Conservation (phyloP, 2,113 vertebrate genomes). For the Malaclemys terrapin region DNA sequence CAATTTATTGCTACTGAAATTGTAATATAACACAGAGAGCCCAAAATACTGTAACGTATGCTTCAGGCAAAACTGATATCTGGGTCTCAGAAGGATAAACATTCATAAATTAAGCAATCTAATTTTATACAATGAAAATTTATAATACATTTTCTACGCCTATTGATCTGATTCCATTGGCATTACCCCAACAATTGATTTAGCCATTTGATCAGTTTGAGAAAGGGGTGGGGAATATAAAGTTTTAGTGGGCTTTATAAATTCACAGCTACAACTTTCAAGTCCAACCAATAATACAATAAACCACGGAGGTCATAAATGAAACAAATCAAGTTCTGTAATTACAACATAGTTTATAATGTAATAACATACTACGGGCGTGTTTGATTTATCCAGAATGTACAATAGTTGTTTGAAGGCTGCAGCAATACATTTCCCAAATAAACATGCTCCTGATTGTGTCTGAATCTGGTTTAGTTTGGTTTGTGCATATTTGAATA, state of each 20-base stretch:
- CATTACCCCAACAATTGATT: conserved; percentile 81
- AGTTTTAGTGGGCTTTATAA: conserved; percentile 84
- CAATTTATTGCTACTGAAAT: not conserved
- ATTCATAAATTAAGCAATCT: conserved; percentile 80
- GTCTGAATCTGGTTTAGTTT: not conserved
- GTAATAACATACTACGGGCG: conserved; percentile 39
- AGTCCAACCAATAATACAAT: conserved; percentile 80
- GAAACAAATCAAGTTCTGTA: conserved; percentile 79
- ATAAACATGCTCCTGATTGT: not conserved
- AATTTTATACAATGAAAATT: conserved; percentile 79
- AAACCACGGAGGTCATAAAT: conserved; percentile 67
- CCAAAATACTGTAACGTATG: conserved; percentile 41
- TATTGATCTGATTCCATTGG: conserved; percentile 84
- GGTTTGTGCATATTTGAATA: rapidly evolving
- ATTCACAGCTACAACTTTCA: conserved; percentile 80
- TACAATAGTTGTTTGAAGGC: not conserved
- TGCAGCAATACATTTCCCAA: not conserved
- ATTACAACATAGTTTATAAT: conserved; percentile 76
- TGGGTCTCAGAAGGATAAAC: conserved; percentile 77
- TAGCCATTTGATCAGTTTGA: conserved; percentile 81
- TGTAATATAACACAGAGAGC: conserved; percentile 17
- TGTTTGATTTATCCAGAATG: conserved; percentile 60
- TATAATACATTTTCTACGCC: conserved; percentile 81
- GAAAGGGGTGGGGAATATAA: conserved; percentile 73
- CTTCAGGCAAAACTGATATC: conserved; percentile 69